phyloP scores from a whole-genome alignment of 2,113 vertebrate genomes.

The Lucifuga dentata region DNA sequence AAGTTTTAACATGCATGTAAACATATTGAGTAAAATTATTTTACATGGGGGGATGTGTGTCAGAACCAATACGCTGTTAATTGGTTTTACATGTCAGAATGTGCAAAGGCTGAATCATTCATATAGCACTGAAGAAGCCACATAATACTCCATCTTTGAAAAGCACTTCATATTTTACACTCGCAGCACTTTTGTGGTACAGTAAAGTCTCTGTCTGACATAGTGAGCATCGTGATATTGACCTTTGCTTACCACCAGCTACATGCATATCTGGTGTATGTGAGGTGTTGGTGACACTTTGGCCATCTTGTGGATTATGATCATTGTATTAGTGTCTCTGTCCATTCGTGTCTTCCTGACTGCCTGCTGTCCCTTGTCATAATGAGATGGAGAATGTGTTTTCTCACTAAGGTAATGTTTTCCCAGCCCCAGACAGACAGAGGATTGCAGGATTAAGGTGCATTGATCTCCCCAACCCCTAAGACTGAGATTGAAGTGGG shows the following conservation, averaged over 20 bases:
- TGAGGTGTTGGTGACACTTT: conserved; percentile 37
- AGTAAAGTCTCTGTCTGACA: conserved; percentile 11
- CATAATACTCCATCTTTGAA: not conserved
- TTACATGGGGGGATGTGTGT: conserved; percentile 6
- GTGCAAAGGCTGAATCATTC: not conserved
- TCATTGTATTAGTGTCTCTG: conserved; percentile 13
- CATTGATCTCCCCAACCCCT: conserved; percentile 70
- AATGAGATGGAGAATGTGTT: conserved; percentile 55
- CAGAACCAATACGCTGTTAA: not conserved
- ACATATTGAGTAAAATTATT: too few species aligned
- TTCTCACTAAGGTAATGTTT: conserved; percentile 68
- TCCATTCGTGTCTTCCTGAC: conserved; percentile 16
- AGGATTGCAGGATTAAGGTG: conserved; percentile 74
- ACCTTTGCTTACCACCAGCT: conserved; percentile 4
- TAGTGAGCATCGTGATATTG: conserved; percentile 13
- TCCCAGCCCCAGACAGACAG: conserved; percentile 57
- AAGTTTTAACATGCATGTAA: too few species aligned
- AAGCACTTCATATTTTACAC: conserved; percentile 4
- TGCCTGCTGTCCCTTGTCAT: conserved; percentile 36
- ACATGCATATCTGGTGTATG: conserved; percentile 34
- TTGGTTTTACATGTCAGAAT: not conserved
- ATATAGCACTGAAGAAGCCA: not conserved
- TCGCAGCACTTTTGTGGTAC: not conserved
- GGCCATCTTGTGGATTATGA: conserved; percentile 35
- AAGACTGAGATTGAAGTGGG: conserved; percentile 74